Base-by-base conservation (phyloP, 2,888 invertebrate species). In the Lasiommata megera region DNA sequence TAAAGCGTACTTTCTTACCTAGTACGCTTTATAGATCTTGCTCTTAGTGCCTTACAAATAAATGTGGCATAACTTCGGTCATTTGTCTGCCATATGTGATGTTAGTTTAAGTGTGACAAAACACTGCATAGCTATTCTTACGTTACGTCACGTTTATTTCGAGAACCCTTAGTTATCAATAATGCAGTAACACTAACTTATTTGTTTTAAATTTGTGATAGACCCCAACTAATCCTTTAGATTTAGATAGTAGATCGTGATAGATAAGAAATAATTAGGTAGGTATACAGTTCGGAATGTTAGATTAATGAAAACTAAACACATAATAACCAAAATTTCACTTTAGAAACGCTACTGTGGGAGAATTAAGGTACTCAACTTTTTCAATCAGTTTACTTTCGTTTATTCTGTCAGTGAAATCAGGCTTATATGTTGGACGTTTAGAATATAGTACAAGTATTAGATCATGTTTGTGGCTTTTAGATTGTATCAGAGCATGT, bases 321-420 rank as follows among this genome's bases (percentile, higher is more conserved):
- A 18, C 36, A 37, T 23, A 37, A 52, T 41, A 40, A 52, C 40
- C 18, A 41, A 48, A 52, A 58, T 58, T 64, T 67, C 55, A 62
- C 65, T 68, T 53, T 57, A 69, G 69, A 64, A 69, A 69, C 56
- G 65, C 68, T 60, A 66, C 66, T 55, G 56, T 68, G 61, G 68
- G 63, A 66, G 68, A 66, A 53, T 54, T 66, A 63, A 69, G 69
- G 69, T 67, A 66, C 17, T 38, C 34, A 28, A 50, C 14, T 50
- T 53, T 53, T 56, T 34, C 14, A 43, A 31, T 41, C 17, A 14
- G 28, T 37, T 50, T 55, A 38, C 54, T 57, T 53, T 60, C 38
- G 6, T 54, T 17, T 31, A 43, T 48, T 40, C 11, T 46, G 14
- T 34, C 46, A 28, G 23, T 34, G 17, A 29, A 16, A 17, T 23